Evolutionary conservation across 2,888 invertebrate species (phyloP), one percentile per base, ranked within the genome.

Genomic region (Bimastos eiseni): DNA sequence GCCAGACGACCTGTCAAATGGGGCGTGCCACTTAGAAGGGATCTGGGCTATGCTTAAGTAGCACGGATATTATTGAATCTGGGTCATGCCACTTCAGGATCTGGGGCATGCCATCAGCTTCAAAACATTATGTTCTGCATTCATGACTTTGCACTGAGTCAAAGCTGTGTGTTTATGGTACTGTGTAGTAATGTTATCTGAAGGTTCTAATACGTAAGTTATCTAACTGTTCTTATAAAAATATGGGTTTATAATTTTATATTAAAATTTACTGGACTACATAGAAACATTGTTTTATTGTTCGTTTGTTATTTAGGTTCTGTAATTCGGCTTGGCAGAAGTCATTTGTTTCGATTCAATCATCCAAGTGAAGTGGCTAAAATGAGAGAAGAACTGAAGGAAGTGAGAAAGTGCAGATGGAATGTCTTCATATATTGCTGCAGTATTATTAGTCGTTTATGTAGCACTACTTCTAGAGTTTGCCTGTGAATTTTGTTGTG

Each of bases 291-390:
- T 70, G 30, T 70, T 1, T 30, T 70, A n/a, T 49, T 49, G 49
- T 49, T 49, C 21, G 2, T 21, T 49, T 19, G 44, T 41, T 41
- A 49, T 88, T 17, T 89, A 92, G 93, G 93, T 4, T 92, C 91
- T 15, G 89, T 92, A 19, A 91, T 93, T 19, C 91, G 92, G 15
- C 90, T 93, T 24, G 93, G 93, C 21, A 89, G 91, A 30, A 84
- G 90, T 44, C 92, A 93, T 90, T 70, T 93, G 70, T 93, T 93
- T 89, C 92, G 93, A 38, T 93, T 92, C 88, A 93, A 93, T 90
- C 91, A 93, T 88, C 93, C 93, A 13, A 90, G 70, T 8, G 92
- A 93, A 49, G 93, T 92, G 5, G 92, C 92, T 11, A 90, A 90
- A 83, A 89, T 93, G 83, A 88, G 92, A 37, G 91, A 92, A 37